Percentiles rank a stretch among this genome's conserved stretches.
Conservation (phyloP, 2,888 invertebrate species). For the Protodeltote pygarga region DNA sequence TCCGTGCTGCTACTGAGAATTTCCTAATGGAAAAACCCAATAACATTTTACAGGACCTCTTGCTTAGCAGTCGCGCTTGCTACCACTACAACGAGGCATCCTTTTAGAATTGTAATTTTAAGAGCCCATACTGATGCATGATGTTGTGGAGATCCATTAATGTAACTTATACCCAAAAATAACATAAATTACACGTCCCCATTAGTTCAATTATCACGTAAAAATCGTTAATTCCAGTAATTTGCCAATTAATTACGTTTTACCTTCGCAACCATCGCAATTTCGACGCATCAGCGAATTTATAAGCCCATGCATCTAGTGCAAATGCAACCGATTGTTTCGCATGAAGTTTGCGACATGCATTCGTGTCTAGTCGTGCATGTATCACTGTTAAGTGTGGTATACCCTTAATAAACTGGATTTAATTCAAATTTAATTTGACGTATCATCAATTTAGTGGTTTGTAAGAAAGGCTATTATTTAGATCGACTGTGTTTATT, state of each 20-base stretch:
- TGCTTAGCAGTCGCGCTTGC: too few relatives aligned
- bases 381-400: constrained; percentile 40
- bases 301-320: constrained; percentile 58
- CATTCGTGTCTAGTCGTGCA: constrained; percentile 54
- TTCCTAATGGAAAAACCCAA: too few relatives aligned
- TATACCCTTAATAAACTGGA: constrained; percentile 41
- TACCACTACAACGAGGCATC: too few relatives aligned
- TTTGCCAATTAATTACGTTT: constrained; percentile 44
- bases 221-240: constrained; percentile 28
- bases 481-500: background rate
- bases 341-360: constrained; percentile 52
- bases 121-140: too few relatives aligned
- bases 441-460: constrained; percentile 17
- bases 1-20: too few relatives aligned
- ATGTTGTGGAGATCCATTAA: background rate
- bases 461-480: constrained; percentile 10
- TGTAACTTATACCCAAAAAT: constrained; percentile 3
- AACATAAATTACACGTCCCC: constrained; percentile 14
- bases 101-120: too few relatives aligned
- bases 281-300: constrained; percentile 58
- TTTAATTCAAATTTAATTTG: background rate
- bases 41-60: too few relatives aligned
- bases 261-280: constrained; percentile 51
- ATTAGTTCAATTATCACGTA: constrained; percentile 21
- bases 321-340: constrained; percentile 54